Percentiles rank a stretch among this genome's conserved stretches.
Conservation (phyloP, 53 echinoderm and acorn worm species). For the Stichopus horrens region DNA sequence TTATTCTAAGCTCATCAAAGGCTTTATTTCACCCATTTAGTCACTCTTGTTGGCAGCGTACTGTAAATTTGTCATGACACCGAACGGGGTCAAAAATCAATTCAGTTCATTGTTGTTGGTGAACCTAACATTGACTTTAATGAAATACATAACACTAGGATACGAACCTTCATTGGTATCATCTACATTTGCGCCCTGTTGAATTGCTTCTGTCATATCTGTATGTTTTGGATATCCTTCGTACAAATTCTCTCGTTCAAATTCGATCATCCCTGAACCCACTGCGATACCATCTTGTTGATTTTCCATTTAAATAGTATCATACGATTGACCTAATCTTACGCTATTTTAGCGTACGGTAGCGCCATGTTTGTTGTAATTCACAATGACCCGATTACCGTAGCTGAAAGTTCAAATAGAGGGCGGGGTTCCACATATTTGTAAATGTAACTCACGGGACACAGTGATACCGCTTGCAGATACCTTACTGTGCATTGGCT, state of each 20-base stretch:
- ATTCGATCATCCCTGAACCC: constrained; percentile 13
- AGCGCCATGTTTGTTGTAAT: constrained; percentile 41
- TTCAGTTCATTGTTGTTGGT: constrained; percentile 11
- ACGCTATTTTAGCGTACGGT: constrained; percentile 34
- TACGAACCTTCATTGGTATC: constrained; percentile 30
- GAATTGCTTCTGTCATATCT: constrained; percentile 35
- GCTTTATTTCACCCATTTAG: too few relatives aligned
- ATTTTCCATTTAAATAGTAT: constrained; percentile 9
- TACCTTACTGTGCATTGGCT: too few relatives aligned
- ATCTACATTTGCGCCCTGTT: constrained; percentile 23
- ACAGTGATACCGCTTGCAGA: too few relatives aligned
- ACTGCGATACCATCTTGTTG: constrained; percentile 14
- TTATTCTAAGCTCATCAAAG: too few relatives aligned
- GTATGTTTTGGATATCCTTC: constrained; percentile 32
- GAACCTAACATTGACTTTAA: constrained; percentile 27
- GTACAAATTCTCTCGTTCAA: constrained; percentile 14
- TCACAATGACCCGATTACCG: constrained; percentile 38
- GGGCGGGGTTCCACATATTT: constrained; percentile 33
- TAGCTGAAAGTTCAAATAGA: constrained; percentile 22
- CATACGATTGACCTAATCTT: constrained; percentile 16
- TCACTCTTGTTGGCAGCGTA: too few relatives aligned
- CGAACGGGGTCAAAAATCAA: not conserved
- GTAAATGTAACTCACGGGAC: not conserved
- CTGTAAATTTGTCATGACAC: not conserved
- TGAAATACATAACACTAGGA: constrained; percentile 21